phyloP scores from a whole-genome alignment of 2,888 invertebrate species.

The Leucania comma region DNA sequence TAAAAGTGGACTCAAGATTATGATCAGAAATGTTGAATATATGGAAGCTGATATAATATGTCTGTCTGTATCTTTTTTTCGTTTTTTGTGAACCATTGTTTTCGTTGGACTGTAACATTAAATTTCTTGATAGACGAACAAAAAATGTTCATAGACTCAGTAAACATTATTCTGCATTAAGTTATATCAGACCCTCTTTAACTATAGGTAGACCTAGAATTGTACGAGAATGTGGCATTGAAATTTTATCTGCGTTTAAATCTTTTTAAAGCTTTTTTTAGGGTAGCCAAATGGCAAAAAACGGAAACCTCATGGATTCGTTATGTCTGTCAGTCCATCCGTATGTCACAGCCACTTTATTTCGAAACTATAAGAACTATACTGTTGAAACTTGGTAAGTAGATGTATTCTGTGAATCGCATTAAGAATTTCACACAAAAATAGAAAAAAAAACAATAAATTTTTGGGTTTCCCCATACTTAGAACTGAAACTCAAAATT shows the following conservation, averaged over 20 bases:
- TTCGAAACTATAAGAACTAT: too few species aligned
- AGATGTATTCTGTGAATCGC: too few species aligned
- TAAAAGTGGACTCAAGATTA: slow-evolving; percentile 45
- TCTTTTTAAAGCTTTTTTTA: not conserved
- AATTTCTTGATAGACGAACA: not conserved
- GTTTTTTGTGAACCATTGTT: slow-evolving; percentile 29
- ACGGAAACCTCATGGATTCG: too few species aligned
- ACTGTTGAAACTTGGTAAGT: too few species aligned
- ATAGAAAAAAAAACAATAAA: too few species aligned
- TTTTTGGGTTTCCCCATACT: too few species aligned
- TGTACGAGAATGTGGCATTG: slow-evolving; percentile 10
- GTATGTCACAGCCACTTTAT: too few species aligned
- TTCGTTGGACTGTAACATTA: slow-evolving; percentile 22
- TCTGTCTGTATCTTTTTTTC: slow-evolving; percentile 16
- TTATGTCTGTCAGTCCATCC: too few species aligned
- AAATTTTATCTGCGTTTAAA: slow-evolving; percentile 1
- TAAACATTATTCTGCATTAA: not conserved
- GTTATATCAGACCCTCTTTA: not conserved
- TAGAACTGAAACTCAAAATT: too few species aligned
- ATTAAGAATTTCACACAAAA: too few species aligned
- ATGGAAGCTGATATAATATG: not conserved
- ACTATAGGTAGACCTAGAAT: not conserved
- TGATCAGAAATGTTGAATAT: slow-evolving; percentile 25
- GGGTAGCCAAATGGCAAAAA: too few species aligned
- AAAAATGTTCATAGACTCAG: not conserved